Conservation (phyloP, 2,113 vertebrate genomes). For the Eulacestoma nigropectus region DNA sequence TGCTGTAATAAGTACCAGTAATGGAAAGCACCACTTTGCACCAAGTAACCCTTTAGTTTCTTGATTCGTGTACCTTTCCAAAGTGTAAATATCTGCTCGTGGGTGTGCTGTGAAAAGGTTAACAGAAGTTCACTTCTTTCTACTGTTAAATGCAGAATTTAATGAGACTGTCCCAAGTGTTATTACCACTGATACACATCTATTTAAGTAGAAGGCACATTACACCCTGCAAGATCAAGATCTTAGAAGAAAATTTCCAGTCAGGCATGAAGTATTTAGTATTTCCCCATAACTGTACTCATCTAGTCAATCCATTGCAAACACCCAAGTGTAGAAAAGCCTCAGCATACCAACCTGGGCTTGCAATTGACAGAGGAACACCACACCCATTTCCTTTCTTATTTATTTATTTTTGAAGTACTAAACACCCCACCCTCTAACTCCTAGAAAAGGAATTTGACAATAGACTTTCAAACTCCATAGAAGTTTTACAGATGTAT, state of each 20-base stretch:
- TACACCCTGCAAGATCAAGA: neutral
- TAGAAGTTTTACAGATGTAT: neutral
- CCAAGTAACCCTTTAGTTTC: neutral
- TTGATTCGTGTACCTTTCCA: neutral
- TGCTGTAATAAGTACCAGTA: neutral
- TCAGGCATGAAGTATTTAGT: neutral
- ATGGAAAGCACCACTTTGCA: neutral
- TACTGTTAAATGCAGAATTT: neutral
- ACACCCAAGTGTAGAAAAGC: neutral
- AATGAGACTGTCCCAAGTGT: neutral
- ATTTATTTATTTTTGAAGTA: conserved; percentile 34
- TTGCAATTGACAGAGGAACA: neutral
- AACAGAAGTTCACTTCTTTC: neutral
- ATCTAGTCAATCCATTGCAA: neutral
- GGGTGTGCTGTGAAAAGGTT: neutral
- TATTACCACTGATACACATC: neutral
- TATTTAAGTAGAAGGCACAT: neutral
- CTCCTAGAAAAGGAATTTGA: neutral
- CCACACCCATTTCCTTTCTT: conserved; percentile 21
- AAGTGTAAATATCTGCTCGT: neutral
- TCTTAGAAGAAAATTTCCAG: neutral
- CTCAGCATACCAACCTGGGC: neutral
- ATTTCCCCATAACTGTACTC: neutral
- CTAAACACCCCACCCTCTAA: neutral
- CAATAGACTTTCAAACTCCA: neutral